Percentiles rank a stretch among this genome's conserved stretches.
Evolutionary conservation across 2,113 vertebrate genomes (phyloP).

Genomic region (Stigmatopora argus): DNA sequence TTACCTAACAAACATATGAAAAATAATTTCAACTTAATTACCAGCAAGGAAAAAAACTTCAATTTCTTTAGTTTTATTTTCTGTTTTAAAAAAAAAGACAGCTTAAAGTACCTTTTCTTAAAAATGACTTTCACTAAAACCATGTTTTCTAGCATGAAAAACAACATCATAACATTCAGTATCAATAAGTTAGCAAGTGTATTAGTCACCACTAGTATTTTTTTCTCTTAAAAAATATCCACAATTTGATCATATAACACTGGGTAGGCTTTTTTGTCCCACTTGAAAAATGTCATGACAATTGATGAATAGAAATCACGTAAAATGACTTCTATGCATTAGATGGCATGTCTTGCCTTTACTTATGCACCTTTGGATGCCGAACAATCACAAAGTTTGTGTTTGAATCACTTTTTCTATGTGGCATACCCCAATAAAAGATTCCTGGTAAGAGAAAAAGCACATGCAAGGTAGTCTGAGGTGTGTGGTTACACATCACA

Average conservation of each 20-base stretch:
- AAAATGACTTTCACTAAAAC: too few species aligned
- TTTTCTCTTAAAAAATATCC: too few species aligned
- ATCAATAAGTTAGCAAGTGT: background rate
- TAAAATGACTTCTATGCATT: background rate
- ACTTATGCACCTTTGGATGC: background rate
- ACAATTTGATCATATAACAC: too few species aligned
- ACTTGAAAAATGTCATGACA: background rate
- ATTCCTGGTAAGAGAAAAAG: background rate
- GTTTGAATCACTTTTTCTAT: background rate
- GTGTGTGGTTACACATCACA: slow-evolving; percentile 65
- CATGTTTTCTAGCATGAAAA: too few species aligned
- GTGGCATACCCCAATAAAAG: background rate
- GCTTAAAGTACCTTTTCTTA: too few species aligned
- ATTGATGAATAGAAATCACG: background rate
- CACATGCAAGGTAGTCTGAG: background rate
- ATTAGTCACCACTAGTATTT: too few species aligned
- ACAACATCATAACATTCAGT: too few species aligned
- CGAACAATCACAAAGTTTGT: background rate
- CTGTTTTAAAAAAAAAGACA: background rate
- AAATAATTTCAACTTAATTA: too few species aligned
- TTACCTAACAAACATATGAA: too few species aligned
- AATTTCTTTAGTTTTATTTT: background rate
- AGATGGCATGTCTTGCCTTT: background rate
- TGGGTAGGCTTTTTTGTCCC: too few species aligned
- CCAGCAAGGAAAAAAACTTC: too few species aligned